Evolutionary conservation across 2,113 vertebrate species (phyloP).

Genomic region (Clinocottus analis): DNA sequence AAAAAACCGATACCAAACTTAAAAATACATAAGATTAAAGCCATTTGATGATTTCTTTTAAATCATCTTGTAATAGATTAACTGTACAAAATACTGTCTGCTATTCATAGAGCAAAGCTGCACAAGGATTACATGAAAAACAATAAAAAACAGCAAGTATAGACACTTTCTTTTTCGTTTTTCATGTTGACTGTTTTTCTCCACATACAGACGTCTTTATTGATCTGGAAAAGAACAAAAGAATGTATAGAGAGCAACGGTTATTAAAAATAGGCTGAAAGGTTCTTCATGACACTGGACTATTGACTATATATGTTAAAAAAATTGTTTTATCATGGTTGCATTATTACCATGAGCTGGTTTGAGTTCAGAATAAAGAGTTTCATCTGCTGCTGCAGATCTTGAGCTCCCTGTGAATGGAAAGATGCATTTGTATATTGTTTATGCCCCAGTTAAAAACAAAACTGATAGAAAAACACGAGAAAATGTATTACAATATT

Average conservation of each 20-base stretch:
- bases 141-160: not conserved
- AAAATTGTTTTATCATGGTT: not conserved
- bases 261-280: not conserved
- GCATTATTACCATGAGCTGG: not conserved
- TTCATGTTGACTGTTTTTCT: not conserved
- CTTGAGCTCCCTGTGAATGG: conserved; percentile 1
- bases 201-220: not conserved
- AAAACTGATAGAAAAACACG: not conserved
- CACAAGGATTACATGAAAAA: not conserved
- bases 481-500: not conserved
- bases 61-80: not conserved
- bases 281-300: not conserved
- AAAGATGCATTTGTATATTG: not conserved
- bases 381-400: not conserved
- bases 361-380: conserved; percentile 37
- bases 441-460: not conserved
- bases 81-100: not conserved
- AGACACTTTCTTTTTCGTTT: not conserved
- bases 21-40: not conserved
- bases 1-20: too few relatives aligned
- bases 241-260: not conserved
- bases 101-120: not conserved
- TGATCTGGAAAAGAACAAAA: not conserved
- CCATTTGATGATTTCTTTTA: not conserved
- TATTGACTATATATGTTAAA: not conserved